Evolutionary conservation across 1,140 invertebrate genomes (phyloP), one percentile per base, ranked within the genome.

Genomic region (Ridgeia piscesae): DNA sequence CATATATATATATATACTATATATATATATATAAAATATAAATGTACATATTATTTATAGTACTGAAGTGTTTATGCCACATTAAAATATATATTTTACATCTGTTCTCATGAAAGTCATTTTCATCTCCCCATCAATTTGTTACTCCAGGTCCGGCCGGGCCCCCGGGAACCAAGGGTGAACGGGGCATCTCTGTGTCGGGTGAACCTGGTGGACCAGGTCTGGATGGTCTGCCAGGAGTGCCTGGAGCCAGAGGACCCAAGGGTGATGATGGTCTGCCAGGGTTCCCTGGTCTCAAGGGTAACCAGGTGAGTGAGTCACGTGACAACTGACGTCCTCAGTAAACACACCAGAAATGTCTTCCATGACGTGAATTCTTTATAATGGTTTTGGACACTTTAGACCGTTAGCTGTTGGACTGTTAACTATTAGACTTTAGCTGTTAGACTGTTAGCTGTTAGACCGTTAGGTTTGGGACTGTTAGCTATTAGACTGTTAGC

Each of bases 231-330:
- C 88, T 92, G 27, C 77, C 91, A 6, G 91, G 91, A n/a, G 33
- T 0, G 48, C 91, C 42, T 14, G 91, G 91, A 35, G 91, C 34
- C 2, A 91, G 89, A 89, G 94, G 94, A 90, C 88, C 90, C 6
- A 89, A 92, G n/a, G 94, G 94, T 42, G 48, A 27, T 1, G 34
- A 90, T 34, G 90, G 92, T n/a, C 48, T 48, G 9, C 35, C 77
- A 6, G 92, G 92, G 9, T 35, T 50, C 34, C 92, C 48, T 58
- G 91, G 92, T 92, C n/a, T 88, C 27, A 33, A 93, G 42, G 91
- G 91, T 11, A 42, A 88, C 21, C 42, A 31, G 42, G 91, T 33
- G 89, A 8, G 14, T 14, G 1, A 8, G 33, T 88, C 17, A 27
- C 6, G 8, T 9, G 58, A 21, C 58, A 1, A 77, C 27, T 77